These are phyloP conservation scores for Discoglossus pictus DNA, from an alignment of 2,797 vertebrate genomes.

Conservation along the genomic window DNA sequence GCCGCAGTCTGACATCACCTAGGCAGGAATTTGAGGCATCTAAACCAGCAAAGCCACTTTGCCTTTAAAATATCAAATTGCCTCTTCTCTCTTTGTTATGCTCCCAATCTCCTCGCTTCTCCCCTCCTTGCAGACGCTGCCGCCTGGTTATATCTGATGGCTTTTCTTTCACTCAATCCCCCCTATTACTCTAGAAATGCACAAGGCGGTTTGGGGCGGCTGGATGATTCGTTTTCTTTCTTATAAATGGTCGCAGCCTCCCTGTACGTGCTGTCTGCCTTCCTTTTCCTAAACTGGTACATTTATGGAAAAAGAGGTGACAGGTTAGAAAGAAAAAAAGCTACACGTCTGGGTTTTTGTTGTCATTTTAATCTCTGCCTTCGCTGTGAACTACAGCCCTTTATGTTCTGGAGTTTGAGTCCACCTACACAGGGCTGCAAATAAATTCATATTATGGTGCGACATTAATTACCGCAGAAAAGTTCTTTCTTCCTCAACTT, in stretches of 20 bases:
- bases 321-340: not conserved
- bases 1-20: slow-evolving; percentile 28
- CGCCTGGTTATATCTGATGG: not conserved
- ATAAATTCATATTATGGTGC: slow-evolving; percentile 7
- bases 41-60: slow-evolving; percentile 11
- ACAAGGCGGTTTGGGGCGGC: not conserved
- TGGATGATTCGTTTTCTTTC: not conserved
- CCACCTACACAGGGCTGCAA: slow-evolving; percentile 18
- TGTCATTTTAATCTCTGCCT: not conserved
- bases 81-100: slow-evolving; percentile 3
- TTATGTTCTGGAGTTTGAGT: not conserved
- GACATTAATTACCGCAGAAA: slow-evolving; percentile 16
- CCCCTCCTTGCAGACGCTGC: slow-evolving; percentile 18
- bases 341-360: not conserved
- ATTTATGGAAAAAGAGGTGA: not conserved
- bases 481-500: too few species aligned
- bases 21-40: slow-evolving; percentile 39
- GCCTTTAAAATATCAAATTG: slow-evolving; percentile 3
- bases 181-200: not conserved
- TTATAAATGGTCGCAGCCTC: not conserved
- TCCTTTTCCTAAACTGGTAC: too few species aligned
- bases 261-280: not conserved
- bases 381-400: not conserved
- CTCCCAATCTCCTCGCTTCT: not conserved
- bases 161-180: not conserved